Base-by-base conservation (phyloP, 2,113 vertebrate species). In the Pomatostomus ruficeps region DNA sequence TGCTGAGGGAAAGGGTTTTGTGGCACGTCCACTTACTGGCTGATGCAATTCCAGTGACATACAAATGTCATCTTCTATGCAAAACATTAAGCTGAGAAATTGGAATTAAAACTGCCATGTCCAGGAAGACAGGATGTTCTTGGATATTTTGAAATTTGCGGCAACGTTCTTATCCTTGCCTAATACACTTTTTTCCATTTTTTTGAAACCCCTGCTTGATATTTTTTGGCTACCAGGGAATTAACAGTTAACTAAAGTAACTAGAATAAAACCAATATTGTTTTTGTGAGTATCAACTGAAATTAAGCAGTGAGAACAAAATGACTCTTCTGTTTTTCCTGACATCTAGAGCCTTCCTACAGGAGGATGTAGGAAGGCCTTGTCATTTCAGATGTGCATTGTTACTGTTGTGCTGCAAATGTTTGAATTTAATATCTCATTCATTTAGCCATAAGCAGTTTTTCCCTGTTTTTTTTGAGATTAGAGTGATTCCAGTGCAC, bases 11-110 rank as follows among this genome's bases (percentile, higher is more conserved):
- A 72, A 54, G 58, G 35, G 24, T 8, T 92, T 61, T 87, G 77
- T 49, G 86, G 95, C 89, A 73, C 68, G 49, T 89, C 77, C 54
- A 1, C 35, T 70, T 73, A 85, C 43, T 67, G 51, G 49, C 91
- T 97, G 94, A 94, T 94, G 96, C 92, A 96, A 96, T 91, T 66
- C 63, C 75, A 93, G 67, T 4, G 28, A 96, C 59, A n/a, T 74
- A 63, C 9, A 1, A 88, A 77, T 71, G 92, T 92, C 68, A 43
- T 66, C 35, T 66, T 54, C 28, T 76, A 71, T 96, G 92, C 66
- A 90, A 93, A 95, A 76, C 93, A 38, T 49, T 45, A 79, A 88
- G 68, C 67, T 80, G 94, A 71, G 79, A 85, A 65, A 74, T 91
- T 33, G 62, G 67, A 61, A 54, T 83, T 79, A 52, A 35, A 88